phyloP scores from a whole-genome alignment of 2,797 vertebrate species.

The Ibycter americanus region DNA sequence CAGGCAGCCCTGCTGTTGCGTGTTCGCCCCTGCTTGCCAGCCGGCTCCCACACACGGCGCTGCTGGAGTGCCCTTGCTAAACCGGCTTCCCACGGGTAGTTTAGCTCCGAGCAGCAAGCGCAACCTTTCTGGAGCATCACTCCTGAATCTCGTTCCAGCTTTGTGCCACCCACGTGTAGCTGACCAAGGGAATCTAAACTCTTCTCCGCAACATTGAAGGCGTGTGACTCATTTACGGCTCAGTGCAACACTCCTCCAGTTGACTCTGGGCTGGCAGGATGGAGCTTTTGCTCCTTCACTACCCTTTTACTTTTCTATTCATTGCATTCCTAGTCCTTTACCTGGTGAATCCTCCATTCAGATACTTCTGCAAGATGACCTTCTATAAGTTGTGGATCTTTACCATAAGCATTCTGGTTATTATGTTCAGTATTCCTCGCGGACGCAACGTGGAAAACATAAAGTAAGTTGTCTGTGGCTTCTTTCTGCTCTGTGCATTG shows the following conservation, averaged over 20 bases:
- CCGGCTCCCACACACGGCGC: neutral
- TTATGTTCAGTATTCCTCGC: neutral
- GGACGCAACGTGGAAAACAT: neutral
- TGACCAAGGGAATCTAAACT: neutral
- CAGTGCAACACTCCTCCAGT: neutral
- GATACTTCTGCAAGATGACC: slow-evolving; percentile 37
- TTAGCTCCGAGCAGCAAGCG: neutral
- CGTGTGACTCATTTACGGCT: neutral
- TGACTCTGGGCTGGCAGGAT: neutral
- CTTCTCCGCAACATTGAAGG: neutral
- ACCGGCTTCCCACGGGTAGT: neutral
- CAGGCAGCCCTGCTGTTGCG: neutral
- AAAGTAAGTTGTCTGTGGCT: neutral
- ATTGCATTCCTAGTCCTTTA: neutral
- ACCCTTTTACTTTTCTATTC: slow-evolving; percentile 8
- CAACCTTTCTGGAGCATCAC: neutral
- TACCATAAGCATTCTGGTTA: neutral
- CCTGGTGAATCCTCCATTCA: slow-evolving; percentile 19
- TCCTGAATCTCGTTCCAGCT: neutral
- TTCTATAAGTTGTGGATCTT: slow-evolving; percentile 32
- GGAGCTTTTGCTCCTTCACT: slow-evolving; percentile 4
- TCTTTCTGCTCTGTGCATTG: neutral
- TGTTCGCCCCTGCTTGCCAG: neutral
- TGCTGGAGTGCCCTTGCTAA: neutral
- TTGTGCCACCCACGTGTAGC: neutral